Evolutionary conservation across 2,888 invertebrate genomes (phyloP), one percentile per base, ranked within the genome.

Genomic region (Clanis bilineata): DNA sequence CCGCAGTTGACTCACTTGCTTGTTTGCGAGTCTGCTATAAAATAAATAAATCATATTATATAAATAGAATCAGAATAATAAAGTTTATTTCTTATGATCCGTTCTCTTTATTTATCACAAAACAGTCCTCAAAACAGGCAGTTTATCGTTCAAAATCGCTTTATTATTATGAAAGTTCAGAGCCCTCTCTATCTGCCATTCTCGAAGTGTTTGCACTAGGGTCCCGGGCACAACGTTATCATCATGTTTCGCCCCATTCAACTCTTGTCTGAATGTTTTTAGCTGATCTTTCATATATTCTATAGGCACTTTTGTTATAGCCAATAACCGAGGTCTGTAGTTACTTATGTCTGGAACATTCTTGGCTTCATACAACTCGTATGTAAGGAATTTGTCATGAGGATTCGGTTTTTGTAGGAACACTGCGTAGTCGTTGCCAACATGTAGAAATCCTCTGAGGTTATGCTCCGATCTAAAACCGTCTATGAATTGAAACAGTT

Each of bases 161-260:
- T 63, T 58, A 12, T 71, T 69, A 2, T 68, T 63, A 0, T 70
- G 60, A 3, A 68, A 65, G 39, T 64, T 68, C 47, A 90, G 65
- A 0, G 85, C 84, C 56, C 71, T 77, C 3, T 81, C 77, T 64
- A 91, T 85, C 67, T 90, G 91, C 91, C 91, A 90, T 67, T 91
- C 91, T 45, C 87, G 78, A 39, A 90, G 58, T 0, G 86, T 88
- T 60, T 76, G 79, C n/a, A 89, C 82, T 64, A 77, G 73, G 1
- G 85, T 86, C 1, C 91, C 91, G 0, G 91, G 91, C 0, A 91
- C 73, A 0, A 79, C 66, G 56, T 82, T 80, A 3, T 76, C 68
- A 60, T 88, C 77, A 0, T 88, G 86, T 62, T 87, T 90, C 0
- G 88, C 78, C 44, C 70, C 78, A 58, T 83, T 82, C 6, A 91